Base-by-base conservation (phyloP, 2,113 vertebrate species). In the Leucosticte australis region DNA sequence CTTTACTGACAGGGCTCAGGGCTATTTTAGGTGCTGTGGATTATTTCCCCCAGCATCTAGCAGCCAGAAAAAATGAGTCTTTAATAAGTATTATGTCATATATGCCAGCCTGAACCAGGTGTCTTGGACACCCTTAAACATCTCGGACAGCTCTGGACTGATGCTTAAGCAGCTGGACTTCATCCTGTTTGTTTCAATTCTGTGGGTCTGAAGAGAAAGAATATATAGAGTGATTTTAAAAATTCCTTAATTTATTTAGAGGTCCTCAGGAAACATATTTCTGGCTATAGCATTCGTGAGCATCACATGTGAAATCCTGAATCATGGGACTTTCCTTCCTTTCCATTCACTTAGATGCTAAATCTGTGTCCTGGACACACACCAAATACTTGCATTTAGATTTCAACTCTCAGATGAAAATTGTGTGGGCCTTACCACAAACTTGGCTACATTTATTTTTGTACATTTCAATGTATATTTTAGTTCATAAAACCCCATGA, bases 11-110 rank as follows among this genome's bases (percentile, higher is more conserved):
- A 74, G 42, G 68, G 35, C 30, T 84, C 33, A 75, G 52, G 31
- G 47, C 65, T 84, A 63, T 87, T 92, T 89, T 50, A 73, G 77
- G 50, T 83, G 41, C 80, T 63, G 18, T 42, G 46, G 76, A 83
- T 92, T 92, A 89, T 65, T 62, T 83, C n/a, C 18, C 11, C 22
- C 80, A 83, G 68, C 50, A 77, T 49, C 71, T 57, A 87, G 24
- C 24, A 73, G 37, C 14, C 33, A 89, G 68, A 80, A 17, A 78
- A 86, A 76, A 88, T 0, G 9, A 92, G 26, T 53, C 41, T 71
- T 76, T 85, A 22, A 0, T n/a, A 77, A 73, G 31, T 60, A n/a
- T 59, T 76, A 9, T 41, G 71, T 68, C 49, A 9, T 82, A 46
- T 27, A 75, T 39, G 21, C 35, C 47, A 75, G 11, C 26, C 33